Conservation (phyloP, 2,797 vertebrate species). For the Acrossocheilus wenchowensis region DNA sequence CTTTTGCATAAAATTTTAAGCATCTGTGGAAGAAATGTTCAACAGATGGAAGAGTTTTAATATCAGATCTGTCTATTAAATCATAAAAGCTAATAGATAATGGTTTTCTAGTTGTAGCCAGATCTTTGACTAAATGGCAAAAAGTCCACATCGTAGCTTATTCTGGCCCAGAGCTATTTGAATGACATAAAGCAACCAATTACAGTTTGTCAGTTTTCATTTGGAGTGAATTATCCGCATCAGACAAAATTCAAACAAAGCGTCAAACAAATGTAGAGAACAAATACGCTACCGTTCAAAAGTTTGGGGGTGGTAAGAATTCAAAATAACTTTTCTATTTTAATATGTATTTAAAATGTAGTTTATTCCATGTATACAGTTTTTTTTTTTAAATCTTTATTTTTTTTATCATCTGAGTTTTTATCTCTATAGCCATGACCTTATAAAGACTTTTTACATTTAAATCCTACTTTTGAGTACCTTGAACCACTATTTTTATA, state of each 20-base stretch:
- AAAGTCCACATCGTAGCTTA: not conserved
- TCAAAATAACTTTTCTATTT: not conserved
- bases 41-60: slow-evolving; percentile 38
- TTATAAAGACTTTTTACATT: not conserved
- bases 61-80: slow-evolving; percentile 21
- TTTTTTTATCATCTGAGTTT: not conserved
- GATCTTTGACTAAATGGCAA: not conserved
- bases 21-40: slow-evolving; percentile 30
- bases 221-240: not conserved
- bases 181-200: not conserved
- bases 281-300: not conserved
- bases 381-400: not conserved
- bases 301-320: not conserved
- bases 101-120: slow-evolving; percentile 13
- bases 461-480: not conserved
- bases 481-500: not conserved
- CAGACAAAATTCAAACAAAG: not conserved
- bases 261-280: not conserved
- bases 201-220: not conserved
- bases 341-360: not conserved
- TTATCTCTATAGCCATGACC: not conserved
- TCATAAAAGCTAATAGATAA: slow-evolving; percentile 31
- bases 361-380: not conserved
- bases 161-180: not conserved
- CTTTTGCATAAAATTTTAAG: slow-evolving; percentile 31